A percentile compares a stretch with the other conserved stretches of the same genome.
Conservation (phyloP, 92 coral and sea anemone genomes). For the Palythoa caribaeorum region DNA sequence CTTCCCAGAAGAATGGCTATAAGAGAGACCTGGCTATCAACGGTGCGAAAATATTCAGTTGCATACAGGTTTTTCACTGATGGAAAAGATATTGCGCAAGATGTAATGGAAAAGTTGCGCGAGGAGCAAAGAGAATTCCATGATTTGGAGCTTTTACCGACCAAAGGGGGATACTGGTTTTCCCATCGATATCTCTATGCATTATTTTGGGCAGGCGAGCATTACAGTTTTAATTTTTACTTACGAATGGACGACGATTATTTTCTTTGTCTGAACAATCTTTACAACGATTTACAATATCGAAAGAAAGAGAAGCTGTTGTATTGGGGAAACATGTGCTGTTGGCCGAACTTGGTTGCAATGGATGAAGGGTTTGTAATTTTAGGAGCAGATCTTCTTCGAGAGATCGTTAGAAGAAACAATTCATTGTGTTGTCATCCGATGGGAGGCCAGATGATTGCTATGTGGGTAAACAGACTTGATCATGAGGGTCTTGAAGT, state of each 20-base stretch:
- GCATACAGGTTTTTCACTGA: constrained; percentile 66
- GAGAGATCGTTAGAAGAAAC: constrained; percentile 54
- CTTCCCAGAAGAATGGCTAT: constrained; percentile 43
- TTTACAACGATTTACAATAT: constrained; percentile 54
- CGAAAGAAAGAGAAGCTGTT: constrained; percentile 64
- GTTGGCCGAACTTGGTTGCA: constrained; percentile 64
- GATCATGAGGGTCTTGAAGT: constrained; percentile 51
- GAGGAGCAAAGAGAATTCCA: constrained; percentile 25
- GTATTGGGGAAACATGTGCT: constrained; percentile 64
- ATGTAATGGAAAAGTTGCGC: constrained; percentile 14
- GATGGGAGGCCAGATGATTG: constrained; percentile 69
- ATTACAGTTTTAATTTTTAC: constrained; percentile 55
- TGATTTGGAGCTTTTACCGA: constrained; percentile 40
- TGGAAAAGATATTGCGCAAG: constrained; percentile 39
- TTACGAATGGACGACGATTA: constrained; percentile 63
- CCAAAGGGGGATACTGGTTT: constrained; percentile 17
- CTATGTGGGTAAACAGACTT: constrained; percentile 61
- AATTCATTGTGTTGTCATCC: constrained; percentile 60
- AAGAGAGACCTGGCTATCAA: constrained; percentile 52
- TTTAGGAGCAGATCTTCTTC: constrained; percentile 47
- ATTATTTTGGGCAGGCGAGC: constrained; percentile 58
- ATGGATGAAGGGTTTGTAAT: constrained; percentile 69
- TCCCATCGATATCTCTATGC: constrained; percentile 54
- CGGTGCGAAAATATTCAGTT: constrained; percentile 43
- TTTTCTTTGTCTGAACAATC: constrained; percentile 65